Conservation (phyloP, 2,113 vertebrate species). For the Rhinolophus sinicus region DNA sequence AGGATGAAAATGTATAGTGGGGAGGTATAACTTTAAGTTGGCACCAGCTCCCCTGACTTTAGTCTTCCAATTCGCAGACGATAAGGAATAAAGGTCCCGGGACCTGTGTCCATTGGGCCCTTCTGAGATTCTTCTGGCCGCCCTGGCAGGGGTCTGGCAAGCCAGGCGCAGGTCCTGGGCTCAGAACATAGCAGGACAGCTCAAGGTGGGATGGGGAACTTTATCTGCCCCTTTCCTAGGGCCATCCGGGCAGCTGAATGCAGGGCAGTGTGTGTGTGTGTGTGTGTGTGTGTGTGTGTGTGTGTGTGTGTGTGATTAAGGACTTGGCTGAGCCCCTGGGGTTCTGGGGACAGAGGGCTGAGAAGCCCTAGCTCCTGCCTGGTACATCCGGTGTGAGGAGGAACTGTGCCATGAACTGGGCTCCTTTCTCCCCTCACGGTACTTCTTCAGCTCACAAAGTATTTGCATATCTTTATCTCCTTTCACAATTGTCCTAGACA, state of each 20-base stretch:
- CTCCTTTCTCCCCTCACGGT: neutral
- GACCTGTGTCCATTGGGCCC: neutral
- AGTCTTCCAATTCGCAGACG: neutral
- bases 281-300: neutral
- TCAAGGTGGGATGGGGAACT: neutral
- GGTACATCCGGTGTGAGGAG: neutral
- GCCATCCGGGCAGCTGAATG: neutral
- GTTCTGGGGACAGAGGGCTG: neutral
- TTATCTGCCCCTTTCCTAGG: neutral
- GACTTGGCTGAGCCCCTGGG: neutral
- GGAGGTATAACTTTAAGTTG: neutral
- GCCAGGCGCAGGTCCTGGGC: neutral
- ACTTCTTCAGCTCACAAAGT: neutral
- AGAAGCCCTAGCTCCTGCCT: neutral
- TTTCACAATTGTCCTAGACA: neutral
- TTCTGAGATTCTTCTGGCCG: neutral
- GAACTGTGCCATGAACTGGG: neutral
- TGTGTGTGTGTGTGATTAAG: neutral
- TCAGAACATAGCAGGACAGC: neutral
- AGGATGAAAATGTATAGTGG: neutral
- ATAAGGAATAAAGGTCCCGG: fast-evolving
- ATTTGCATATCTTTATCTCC: neutral
- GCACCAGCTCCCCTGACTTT: neutral
- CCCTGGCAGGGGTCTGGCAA: neutral
- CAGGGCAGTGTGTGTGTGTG: neutral